These are phyloP conservation scores for Nomia melanderi DNA, from an alignment of 1,140 invertebrate genomes.

Conservation along the genomic window DNA sequence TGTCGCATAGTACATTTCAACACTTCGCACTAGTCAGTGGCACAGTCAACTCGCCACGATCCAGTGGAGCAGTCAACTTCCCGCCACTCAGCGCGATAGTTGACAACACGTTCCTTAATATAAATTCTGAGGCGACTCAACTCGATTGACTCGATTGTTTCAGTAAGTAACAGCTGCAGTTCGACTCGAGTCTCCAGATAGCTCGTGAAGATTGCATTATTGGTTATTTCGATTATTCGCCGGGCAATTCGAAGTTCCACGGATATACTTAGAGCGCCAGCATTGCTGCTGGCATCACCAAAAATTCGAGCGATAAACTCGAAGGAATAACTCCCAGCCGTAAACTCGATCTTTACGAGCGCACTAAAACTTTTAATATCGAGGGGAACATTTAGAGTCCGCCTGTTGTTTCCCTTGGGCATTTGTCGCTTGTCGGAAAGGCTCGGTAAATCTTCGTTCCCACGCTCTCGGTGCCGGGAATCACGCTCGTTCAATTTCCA, in stretches of 20 bases:
- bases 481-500: too few species aligned
- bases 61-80: too few species aligned
- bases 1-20: too few species aligned
- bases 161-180: too few species aligned
- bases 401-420: constrained; percentile 1
- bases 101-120: too few species aligned
- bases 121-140: too few species aligned
- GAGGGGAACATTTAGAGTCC: constrained; percentile 1
- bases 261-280: background rate
- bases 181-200: background rate
- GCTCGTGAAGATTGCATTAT: background rate
- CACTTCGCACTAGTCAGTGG: too few species aligned
- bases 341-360: constrained; percentile 37
- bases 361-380: constrained; percentile 31
- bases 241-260: background rate
- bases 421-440: background rate
- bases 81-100: too few species aligned
- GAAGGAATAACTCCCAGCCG: constrained; percentile 8
- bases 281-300: background rate
- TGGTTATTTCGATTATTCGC: background rate
- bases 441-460: background rate
- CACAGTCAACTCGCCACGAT: too few species aligned
- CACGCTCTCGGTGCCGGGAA: too few species aligned
- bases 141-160: too few species aligned
- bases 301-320: constrained; percentile 29